Conservation (phyloP, 2,797 vertebrate species). For the Phrynocephalus guinanensis region DNA sequence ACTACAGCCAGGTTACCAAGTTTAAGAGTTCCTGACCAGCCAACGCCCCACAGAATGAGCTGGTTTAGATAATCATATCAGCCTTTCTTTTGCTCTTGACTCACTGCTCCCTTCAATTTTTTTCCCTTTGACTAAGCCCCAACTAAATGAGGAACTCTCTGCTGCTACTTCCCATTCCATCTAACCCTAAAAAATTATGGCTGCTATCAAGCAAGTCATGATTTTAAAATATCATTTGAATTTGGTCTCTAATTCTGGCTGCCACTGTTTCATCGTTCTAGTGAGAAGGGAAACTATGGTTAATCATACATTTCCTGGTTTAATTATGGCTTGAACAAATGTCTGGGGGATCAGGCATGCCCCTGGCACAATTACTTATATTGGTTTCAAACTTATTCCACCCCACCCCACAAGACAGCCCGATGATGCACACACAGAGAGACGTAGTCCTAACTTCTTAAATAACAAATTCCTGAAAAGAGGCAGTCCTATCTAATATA, state of each 20-base stretch:
- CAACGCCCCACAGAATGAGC: neutral
- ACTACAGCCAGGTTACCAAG: neutral
- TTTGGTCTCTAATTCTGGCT: neutral
- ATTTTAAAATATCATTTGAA: neutral
- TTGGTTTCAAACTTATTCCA: neutral
- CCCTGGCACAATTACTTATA: neutral
- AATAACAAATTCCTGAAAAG: conserved; percentile 16
- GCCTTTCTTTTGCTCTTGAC: no score
- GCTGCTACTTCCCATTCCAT: neutral
- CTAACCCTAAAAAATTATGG: neutral
- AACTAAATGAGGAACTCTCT: neutral
- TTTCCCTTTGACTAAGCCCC: neutral
- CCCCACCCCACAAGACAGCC: neutral
- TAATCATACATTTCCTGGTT: neutral
- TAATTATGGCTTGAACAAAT: neutral
- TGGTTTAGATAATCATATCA: neutral
- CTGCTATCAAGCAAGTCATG: neutral
- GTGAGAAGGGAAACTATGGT: neutral
- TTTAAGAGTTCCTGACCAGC: neutral
- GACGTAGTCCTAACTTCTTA: neutral
- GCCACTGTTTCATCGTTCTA: neutral
- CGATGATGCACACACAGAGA: neutral
- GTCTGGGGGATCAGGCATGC: neutral
- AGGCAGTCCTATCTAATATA: neutral
- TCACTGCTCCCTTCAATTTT: neutral